phyloP scores from a whole-genome alignment of 1,140 invertebrate genomes.

The Drosophila nigromelanica region DNA sequence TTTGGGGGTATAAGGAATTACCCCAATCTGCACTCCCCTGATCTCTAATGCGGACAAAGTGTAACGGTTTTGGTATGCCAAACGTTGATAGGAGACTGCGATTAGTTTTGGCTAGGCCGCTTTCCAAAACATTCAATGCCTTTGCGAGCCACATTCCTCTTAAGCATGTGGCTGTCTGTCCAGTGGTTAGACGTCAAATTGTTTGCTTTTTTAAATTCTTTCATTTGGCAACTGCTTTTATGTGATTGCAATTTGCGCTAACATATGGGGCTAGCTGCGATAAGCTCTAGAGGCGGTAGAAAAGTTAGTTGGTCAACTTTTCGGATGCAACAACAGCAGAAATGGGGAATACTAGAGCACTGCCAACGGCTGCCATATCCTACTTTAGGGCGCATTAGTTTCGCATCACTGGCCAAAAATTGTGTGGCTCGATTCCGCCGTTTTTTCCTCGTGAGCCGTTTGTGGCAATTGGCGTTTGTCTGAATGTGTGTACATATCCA shows the following conservation, averaged over 20 bases:
- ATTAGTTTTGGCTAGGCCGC: constrained; percentile 55
- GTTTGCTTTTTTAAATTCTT: constrained; percentile 36
- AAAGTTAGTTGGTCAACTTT: constrained; percentile 57
- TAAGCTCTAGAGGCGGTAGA: constrained; percentile 25
- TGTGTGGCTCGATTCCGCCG: constrained; percentile 55
- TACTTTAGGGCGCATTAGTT: constrained; percentile 67
- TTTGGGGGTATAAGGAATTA: constrained; percentile 6
- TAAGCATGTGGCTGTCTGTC: background rate
- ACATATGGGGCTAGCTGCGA: constrained; percentile 35
- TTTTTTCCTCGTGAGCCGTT: too few relatives aligned
- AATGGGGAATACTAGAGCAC: constrained; percentile 13
- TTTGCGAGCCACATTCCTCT: constrained; percentile 44
- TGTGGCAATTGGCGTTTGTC: constrained; percentile 67
- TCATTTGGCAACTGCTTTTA: constrained; percentile 59
- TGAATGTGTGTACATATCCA: constrained; percentile 11
- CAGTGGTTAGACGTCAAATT: constrained; percentile 40
- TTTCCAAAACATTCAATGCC: constrained; percentile 26
- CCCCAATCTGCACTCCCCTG: background rate
- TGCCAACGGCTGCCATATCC: constrained; percentile 27
- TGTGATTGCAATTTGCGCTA: constrained; percentile 72
- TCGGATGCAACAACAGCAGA: constrained; percentile 31
- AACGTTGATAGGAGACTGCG: constrained; percentile 48
- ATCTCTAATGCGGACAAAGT: too few relatives aligned
- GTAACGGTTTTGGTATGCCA: constrained; percentile 7
- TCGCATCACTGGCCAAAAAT: constrained; percentile 64